These are phyloP conservation scores for Erebia palarica DNA, from an alignment of 2,888 invertebrate genomes.

Conservation along the genomic window DNA sequence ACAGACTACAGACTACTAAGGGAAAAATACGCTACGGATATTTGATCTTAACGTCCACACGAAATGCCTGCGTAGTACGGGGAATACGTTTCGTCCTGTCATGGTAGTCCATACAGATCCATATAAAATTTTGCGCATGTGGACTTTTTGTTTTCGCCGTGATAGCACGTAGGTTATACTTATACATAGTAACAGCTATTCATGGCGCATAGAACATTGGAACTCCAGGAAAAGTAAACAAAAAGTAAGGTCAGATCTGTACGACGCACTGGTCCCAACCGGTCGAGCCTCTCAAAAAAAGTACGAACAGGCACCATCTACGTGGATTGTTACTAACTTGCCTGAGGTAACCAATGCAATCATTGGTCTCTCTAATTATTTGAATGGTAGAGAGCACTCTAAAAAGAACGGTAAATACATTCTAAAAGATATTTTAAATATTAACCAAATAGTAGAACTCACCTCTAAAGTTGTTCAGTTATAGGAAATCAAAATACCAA, in stretches of 20 bases:
- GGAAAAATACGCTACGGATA: no score
- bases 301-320: background rate
- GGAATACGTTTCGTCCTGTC: no score
- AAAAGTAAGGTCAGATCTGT: background rate
- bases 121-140: no score
- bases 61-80: no score
- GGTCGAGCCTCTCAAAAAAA: background rate
- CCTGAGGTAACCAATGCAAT: slow-evolving; percentile 11
- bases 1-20: background rate
- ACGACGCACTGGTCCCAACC: background rate
- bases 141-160: no score
- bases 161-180: no score
- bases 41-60: no score
- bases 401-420: background rate
- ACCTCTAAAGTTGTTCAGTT: background rate
- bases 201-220: no score
- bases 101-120: no score
- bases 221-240: background rate
- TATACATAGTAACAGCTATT: no score
- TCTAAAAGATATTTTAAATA: no score
- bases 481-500: background rate
- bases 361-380: slow-evolving; percentile 16
- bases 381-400: background rate
- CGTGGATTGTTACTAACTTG: slow-evolving; percentile 10
- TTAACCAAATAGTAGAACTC: background rate